A percentile compares a stretch with the other conserved stretches of the same genome.
phyloP scores from a whole-genome alignment of 2,888 invertebrate species.

The Drosophila mayaguana region DNA sequence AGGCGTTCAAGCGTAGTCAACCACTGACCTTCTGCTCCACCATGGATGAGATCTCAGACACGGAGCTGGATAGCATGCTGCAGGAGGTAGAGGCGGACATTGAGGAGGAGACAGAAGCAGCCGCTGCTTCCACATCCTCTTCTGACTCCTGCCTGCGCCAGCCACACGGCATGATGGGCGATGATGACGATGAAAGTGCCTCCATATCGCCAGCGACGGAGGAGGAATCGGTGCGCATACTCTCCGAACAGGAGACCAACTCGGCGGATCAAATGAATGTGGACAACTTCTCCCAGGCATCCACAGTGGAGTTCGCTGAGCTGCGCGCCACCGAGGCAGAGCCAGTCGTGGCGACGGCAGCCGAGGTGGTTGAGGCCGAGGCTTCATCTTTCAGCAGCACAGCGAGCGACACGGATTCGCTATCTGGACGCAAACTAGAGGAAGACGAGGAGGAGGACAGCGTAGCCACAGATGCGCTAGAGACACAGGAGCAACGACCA shows the following conservation, averaged over 20 bases:
- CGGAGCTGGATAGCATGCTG: slow-evolving; percentile 85
- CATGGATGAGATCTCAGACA: slow-evolving; percentile 85
- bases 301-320: slow-evolving; percentile 84
- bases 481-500: slow-evolving; percentile 61
- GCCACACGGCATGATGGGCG: not conserved
- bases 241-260: slow-evolving; percentile 67
- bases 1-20: slow-evolving; percentile 52
- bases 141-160: not conserved
- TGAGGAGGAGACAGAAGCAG: slow-evolving; percentile 39
- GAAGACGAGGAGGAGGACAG: slow-evolving; percentile 44
- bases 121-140: not conserved
- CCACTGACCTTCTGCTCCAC: slow-evolving; percentile 85
- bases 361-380: slow-evolving; percentile 31
- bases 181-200: slow-evolving; percentile 40
- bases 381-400: slow-evolving; percentile 76
- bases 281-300: slow-evolving; percentile 85
- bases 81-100: slow-evolving; percentile 84
- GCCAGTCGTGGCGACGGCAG: slow-evolving; percentile 28
- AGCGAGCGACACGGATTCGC: slow-evolving; percentile 77
- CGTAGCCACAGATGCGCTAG: slow-evolving; percentile 47
- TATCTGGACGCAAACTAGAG: slow-evolving; percentile 66
- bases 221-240: slow-evolving; percentile 67
- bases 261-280: slow-evolving; percentile 81
- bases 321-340: slow-evolving; percentile 51
- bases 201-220: slow-evolving; percentile 58